Evolutionary conservation across 2,113 vertebrate genomes (phyloP).

Genomic region (Mugil cephalus): DNA sequence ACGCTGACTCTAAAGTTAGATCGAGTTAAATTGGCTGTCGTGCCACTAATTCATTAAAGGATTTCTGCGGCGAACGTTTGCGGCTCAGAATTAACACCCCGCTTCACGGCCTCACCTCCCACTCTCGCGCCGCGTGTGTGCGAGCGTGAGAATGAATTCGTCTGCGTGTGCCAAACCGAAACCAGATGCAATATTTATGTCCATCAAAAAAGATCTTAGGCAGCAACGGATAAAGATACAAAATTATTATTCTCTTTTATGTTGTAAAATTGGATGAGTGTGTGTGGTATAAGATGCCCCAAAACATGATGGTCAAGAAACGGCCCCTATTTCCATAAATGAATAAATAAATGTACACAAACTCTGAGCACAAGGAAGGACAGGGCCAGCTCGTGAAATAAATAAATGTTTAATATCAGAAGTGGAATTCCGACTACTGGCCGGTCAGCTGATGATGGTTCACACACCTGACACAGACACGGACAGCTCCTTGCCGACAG

Average conservation of each 20-base stretch:
- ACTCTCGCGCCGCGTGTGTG: conserved; percentile 12
- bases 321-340: conserved; percentile 14
- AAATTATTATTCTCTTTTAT: background rate
- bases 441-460: conserved; percentile 13
- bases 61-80: conserved; percentile 19
- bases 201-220: too few species aligned
- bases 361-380: conserved; percentile 31
- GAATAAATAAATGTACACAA: conserved; percentile 12
- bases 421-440: background rate
- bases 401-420: conserved; percentile 38
- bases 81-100: conserved; percentile 27
- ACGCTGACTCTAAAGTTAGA: conserved; percentile 21
- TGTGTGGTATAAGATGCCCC: background rate
- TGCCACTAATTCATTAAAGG: conserved; percentile 25
- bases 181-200: background rate
- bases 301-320: background rate
- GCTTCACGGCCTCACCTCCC: conserved; percentile 31
- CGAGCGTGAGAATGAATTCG: background rate
- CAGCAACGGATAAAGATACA: background rate
- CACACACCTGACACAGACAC: conserved; percentile 87
- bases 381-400: conserved; percentile 31
- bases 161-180: background rate
- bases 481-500: conserved; percentile 91
- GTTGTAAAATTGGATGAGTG: background rate
- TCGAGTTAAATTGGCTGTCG: background rate